These are phyloP conservation scores for Melieria crassipennis DNA, from an alignment of 2,888 invertebrate genomes.

Conservation along the genomic window DNA sequence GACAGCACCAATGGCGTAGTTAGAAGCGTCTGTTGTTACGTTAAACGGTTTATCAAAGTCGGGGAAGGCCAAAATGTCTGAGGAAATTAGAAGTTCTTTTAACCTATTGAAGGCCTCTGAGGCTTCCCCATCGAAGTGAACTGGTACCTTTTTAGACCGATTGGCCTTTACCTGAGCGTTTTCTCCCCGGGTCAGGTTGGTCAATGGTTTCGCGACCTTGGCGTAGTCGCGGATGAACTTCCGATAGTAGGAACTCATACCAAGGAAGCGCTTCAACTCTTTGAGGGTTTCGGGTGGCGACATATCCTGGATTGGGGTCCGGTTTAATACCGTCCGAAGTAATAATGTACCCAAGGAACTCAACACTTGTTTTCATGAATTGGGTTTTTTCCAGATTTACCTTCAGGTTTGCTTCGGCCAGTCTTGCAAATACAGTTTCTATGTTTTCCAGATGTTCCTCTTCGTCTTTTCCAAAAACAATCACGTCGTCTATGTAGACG, in stretches of 20 bases:
- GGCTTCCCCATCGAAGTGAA: too few relatives aligned
- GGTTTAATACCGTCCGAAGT: too few relatives aligned
- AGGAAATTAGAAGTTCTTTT: conserved; percentile 32
- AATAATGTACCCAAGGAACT: too few relatives aligned
- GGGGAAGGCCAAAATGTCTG: conserved; percentile 38
- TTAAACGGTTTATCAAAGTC: conserved; percentile 40
- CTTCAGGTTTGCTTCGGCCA: too few relatives aligned
- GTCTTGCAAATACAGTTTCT: too few relatives aligned
- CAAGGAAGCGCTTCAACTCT: conserved; percentile 36
- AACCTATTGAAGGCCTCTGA: conserved; percentile 29
- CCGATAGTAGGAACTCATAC: conserved; percentile 33
- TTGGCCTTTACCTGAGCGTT: too few relatives aligned
- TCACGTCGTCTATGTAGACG: too few relatives aligned
- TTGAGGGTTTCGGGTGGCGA: conserved; percentile 32
- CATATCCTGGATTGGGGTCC: conserved; percentile 24
- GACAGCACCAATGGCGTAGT: conserved; percentile 36
- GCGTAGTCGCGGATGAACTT: conserved; percentile 38
- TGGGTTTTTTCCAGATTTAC: too few relatives aligned
- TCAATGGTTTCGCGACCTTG: conserved; percentile 37
- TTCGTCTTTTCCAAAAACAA: too few relatives aligned
- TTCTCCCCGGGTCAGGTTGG: conserved; percentile 17
- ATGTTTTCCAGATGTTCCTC: too few relatives aligned
- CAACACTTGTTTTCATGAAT: too few relatives aligned
- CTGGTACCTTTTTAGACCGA: too few relatives aligned
- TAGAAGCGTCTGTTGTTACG: conserved; percentile 41